Percentiles rank a stretch among this genome's conserved stretches.
These are phyloP conservation scores for Gracilinanus agilis DNA, from an alignment of 2,113 vertebrate species.

Conservation along the genomic window DNA sequence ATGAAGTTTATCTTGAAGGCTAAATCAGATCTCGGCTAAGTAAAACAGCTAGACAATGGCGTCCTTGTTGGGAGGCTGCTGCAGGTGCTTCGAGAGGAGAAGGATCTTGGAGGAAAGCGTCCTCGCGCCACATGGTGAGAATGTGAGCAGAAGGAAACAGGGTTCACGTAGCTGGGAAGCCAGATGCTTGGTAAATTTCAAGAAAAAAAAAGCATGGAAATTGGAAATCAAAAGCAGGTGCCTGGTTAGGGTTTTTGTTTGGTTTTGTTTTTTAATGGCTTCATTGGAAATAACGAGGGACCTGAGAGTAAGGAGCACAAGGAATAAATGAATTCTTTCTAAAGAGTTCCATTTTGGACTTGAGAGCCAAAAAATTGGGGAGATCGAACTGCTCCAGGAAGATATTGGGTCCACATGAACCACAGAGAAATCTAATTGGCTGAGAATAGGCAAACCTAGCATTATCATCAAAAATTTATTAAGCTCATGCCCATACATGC, in stretches of 20 bases:
- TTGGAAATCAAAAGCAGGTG: slow-evolving; percentile 50
- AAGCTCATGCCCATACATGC: slow-evolving; percentile 1
- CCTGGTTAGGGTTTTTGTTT: background rate
- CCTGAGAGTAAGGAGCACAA: background rate
- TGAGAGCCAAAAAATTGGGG: slow-evolving; percentile 25
- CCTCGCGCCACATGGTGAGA: background rate
- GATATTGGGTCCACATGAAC: slow-evolving; percentile 13
- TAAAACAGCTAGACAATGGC: slow-evolving; percentile 63
- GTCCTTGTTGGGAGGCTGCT: slow-evolving; percentile 66
- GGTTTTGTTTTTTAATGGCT: slow-evolving; percentile 9
- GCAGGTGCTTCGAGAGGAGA: slow-evolving; percentile 70
- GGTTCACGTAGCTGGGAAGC: slow-evolving; percentile 15
- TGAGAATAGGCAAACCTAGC: slow-evolving; percentile 47
- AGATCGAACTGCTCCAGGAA: slow-evolving; percentile 25
- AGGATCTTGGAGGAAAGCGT: background rate
- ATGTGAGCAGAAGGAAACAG: slow-evolving; percentile 19
- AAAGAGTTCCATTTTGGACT: slow-evolving; percentile 44
- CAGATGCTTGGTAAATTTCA: slow-evolving; percentile 54
- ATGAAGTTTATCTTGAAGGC: slow-evolving; percentile 73
- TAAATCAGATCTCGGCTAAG: slow-evolving; percentile 62
- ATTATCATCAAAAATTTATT: slow-evolving; percentile 24
- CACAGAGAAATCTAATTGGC: slow-evolving; percentile 24
- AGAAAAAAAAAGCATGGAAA: slow-evolving; percentile 51
- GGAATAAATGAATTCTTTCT: slow-evolving; percentile 32
- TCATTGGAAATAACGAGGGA: slow-evolving; percentile 37